Evolutionary conservation across 2,888 invertebrate species (phyloP), one percentile per base, ranked within the genome.

Genomic region (Orchesella flavescens): DNA sequence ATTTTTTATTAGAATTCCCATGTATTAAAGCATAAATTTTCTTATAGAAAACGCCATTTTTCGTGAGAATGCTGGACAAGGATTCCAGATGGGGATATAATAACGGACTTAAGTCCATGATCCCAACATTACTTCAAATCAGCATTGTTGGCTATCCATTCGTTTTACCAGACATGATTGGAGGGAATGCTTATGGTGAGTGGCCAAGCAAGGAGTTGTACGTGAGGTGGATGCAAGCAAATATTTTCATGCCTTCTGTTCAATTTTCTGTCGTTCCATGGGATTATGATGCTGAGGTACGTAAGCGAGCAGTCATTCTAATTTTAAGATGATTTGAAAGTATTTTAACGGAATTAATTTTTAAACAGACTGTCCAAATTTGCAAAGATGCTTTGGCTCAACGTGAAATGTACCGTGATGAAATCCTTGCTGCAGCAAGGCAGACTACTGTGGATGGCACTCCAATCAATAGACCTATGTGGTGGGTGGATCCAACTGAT

Each of bases 201-300:
- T 65, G 57, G 21, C 89, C 93, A 0, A 92, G 92, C 0, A 93
- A 93, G 83, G 94, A 94, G 89, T 90, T 94, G 71, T 94, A 94
- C 89, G 93, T 95, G 44, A 91, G 96, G 89, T 96, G 96, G 96
- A 91, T 94, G 65, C 94, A 95, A 89, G 93, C 94, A 0, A 94
- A 94, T 80, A 92, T 93, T 0, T 95, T 95, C 89, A 92, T 96
- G 91, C 95, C 96, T 0, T 91, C 93, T 0, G 92, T 96, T 91
- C 95, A 96, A 90, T 95, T 94, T 89, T 95, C 96, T 0, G 93
- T 93, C 82, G 92, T 93, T 0, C 96, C 96, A 0, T 96, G 96
- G 96, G 93, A 94, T 13, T 95, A 93, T 89, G 94, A 94, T 89
- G 89, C 92, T 13, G 92, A 93, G 89, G 90, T 90, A 21, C 3